Evolutionary conservation across 2,888 invertebrate species (phyloP), one percentile per base, ranked within the genome.

Genomic region (Apodemia duryi): DNA sequence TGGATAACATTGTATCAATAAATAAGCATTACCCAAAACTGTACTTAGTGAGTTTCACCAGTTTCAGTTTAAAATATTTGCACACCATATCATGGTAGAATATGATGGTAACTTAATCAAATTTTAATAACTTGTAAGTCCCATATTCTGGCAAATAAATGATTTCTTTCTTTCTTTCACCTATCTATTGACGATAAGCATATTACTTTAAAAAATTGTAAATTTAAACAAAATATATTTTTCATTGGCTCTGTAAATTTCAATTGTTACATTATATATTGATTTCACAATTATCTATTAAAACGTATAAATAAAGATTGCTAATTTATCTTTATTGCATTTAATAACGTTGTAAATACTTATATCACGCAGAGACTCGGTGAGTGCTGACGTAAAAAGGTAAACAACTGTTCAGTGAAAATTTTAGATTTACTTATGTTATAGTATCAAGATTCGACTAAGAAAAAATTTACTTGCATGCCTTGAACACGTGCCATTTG

Each of bases 271-370:
- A 57, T 11, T 32, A 29, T 57, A 29, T 57, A 57, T 51, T 32
- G 51, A 28, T 51, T 51, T n/a, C 13, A 32, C 35, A n/a, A 32
- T 51, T 32, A 29, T 63, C 7, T 63, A 29, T 29, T 61, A 10
- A 51, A 32, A 13, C 13, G 61, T 29, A 52, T 67, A 32, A 72
- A 67, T 70, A 70, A 65, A 63, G 62, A 68, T 65, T 65, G 62
- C 52, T 62, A 68, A 66, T 66, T 70, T 21, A 72, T 73, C 73
- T 73, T 74, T 73, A 73, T 73, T 69, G 66, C 67, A 66, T 66
- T 66, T 63, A 62, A 71, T 67, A 68, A 68, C 65, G 66, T 69
- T 67, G 66, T 74, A 70, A 74, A 70, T 69, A 69, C 66, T 9
- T 69, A 71, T 73, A n/a, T 60, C 72, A 74, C 70, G 70, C 62